These are phyloP conservation scores for Netelia inedita DNA, from an alignment of 2,888 invertebrate genomes.

Conservation along the genomic window DNA sequence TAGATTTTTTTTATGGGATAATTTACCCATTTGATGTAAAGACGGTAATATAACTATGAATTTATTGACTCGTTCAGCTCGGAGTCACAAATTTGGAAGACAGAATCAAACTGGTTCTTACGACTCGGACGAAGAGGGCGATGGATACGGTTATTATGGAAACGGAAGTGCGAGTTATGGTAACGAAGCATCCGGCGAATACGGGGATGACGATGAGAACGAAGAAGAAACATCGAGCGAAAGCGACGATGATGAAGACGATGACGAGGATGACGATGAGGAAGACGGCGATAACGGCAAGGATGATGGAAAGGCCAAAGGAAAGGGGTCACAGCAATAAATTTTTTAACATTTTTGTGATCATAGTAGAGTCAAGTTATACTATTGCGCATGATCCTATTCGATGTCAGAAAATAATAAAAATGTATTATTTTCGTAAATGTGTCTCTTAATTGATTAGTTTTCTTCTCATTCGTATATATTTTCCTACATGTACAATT, in stretches of 20 bases:
- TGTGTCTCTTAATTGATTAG: background rate
- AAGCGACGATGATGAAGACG: conserved; percentile 76
- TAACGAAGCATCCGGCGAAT: conserved; percentile 47
- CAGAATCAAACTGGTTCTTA: conserved; percentile 89
- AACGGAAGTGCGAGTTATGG: conserved; percentile 61
- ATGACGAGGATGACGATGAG: conserved; percentile 74
- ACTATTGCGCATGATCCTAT: background rate
- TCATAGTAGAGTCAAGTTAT: conserved; percentile 6
- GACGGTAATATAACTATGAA: conserved; percentile 35
- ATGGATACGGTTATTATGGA: conserved; percentile 86
- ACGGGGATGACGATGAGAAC: conserved; percentile 77
- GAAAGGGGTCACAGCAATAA: conserved; percentile 47
- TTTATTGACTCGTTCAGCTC: conserved; percentile 86
- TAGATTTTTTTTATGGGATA: conserved; percentile 31
- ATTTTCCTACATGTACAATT: background rate
- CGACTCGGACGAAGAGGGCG: conserved; percentile 89
- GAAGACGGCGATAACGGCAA: conserved; percentile 71
- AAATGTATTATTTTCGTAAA: conserved; percentile 65
- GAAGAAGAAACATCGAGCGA: conserved; percentile 77
- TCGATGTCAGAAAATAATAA: conserved; percentile 61
- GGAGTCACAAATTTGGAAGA: conserved; percentile 95
- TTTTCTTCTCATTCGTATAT: background rate
- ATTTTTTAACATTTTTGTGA: conserved; percentile 47
- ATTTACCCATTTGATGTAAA: conserved; percentile 37
- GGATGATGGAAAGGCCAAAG: conserved; percentile 58